Base-by-base conservation (phyloP, 2,113 vertebrate species). In the Scolopax mira region DNA sequence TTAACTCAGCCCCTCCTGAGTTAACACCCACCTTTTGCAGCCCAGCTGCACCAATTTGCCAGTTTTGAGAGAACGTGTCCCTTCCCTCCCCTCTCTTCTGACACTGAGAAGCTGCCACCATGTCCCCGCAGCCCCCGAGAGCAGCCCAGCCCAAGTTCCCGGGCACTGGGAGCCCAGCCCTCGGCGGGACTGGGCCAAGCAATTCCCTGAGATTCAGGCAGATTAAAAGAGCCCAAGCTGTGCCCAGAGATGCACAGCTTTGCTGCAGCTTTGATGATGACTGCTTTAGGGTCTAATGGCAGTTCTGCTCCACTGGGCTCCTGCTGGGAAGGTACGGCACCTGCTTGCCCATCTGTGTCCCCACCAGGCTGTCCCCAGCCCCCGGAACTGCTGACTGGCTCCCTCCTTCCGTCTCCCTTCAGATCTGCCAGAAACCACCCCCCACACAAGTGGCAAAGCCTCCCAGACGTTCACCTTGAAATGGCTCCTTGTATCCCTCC, bases 331-430 rank as follows among this genome's bases (percentile, higher is more conserved):
- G 96, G 93, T 81, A 3, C 84, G 81, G 91, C 95, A 96, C 95
- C 96, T 96, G 94, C 95, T 96, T 28, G 1, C 91, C 95, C 96
- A 96, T 96, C 96, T 97, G 96, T 77, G 93, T 81, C 69, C 80
- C 89, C 30, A 67, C 37, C 0, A 82, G 85, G 77, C 69, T 89
- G 87, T 31, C 66, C 79, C 91, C 8, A 12, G 85, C 57, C 88
- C 64, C 64, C 18, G 1, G 42, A 85, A 55, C 1, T 85, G 91
- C 93, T 88, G 87, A 73, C 93, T 91, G 93, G 7, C 71, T 92
- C 51, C 60, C 61, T 94, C 42, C 89, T 72, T 64, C 62, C 93
- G 60, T 74, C 70, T 89, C 82, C 24, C 57, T 64, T 62, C 2
- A 60, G 82, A 44, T 44, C 48, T 54, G 90, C 83, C 86, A 85